Evolutionary conservation across 2,888 invertebrate genomes (phyloP).

Genomic region (Drosophila meridionalis): DNA sequence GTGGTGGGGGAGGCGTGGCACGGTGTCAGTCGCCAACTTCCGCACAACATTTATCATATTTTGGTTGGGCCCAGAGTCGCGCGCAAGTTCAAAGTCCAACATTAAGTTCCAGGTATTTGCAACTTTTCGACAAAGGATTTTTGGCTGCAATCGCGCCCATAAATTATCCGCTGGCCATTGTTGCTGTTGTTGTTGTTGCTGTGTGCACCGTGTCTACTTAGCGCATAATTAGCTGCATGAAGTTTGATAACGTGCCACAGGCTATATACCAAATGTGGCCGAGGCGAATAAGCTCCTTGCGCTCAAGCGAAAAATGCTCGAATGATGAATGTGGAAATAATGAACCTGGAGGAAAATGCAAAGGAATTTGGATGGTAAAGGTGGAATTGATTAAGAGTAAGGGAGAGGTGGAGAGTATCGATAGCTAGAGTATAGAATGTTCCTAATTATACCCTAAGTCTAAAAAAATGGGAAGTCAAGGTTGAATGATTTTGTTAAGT

Average conservation of each 20-base stretch:
- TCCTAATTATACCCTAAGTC: too few relatives aligned
- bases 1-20: constrained; percentile 23
- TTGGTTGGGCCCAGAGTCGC: constrained; percentile 43
- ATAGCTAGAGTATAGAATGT: neutral
- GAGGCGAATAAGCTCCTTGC: constrained; percentile 36
- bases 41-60: constrained; percentile 79
- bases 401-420: too few relatives aligned
- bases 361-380: neutral
- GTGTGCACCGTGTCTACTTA: constrained; percentile 70
- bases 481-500: too few relatives aligned
- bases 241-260: constrained; percentile 57
- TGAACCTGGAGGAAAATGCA: constrained; percentile 36
- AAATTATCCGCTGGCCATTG: constrained; percentile 60
- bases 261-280: constrained; percentile 4
- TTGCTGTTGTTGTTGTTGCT: constrained; percentile 27
- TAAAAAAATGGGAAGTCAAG: too few relatives aligned
- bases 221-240: constrained; percentile 79
- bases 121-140: constrained; percentile 81
- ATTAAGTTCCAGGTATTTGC: constrained; percentile 80
- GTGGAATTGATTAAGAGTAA: neutral
- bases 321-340: constrained; percentile 76
- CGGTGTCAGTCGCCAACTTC: constrained; percentile 58
- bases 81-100: constrained; percentile 77
- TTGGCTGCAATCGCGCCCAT: constrained; percentile 79
- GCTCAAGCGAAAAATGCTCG: constrained; percentile 51